phyloP scores from a whole-genome alignment of 1,140 invertebrate genomes.

The Leguminivora glycinivorella region DNA sequence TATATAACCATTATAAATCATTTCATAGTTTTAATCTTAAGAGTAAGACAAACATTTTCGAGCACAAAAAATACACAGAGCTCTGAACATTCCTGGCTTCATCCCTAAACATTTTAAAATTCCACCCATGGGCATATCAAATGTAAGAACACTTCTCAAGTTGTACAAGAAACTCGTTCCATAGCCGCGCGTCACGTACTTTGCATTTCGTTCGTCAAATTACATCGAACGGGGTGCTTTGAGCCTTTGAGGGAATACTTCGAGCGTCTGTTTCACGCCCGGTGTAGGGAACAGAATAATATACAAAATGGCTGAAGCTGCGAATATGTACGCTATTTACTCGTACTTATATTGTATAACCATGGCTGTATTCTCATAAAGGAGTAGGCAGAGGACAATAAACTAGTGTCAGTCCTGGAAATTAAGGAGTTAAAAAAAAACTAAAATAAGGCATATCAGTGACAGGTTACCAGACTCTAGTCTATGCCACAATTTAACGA shows the following conservation, averaged over 20 bases:
- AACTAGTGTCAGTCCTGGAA: too few relatives aligned
- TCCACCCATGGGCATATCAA: not conserved
- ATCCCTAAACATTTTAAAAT: not conserved
- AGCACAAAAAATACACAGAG: too few relatives aligned
- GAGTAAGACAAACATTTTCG: too few relatives aligned
- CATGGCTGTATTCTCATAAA: too few relatives aligned
- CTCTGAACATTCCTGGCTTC: too few relatives aligned
- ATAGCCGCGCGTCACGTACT: not conserved
- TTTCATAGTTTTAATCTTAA: too few relatives aligned
- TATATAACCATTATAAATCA: too few relatives aligned
- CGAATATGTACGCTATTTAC: not conserved
- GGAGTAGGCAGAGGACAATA: too few relatives aligned
- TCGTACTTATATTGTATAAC: not conserved
- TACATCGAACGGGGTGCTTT: not conserved
- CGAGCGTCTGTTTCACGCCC: slow-evolving; percentile 1
- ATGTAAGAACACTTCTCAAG: not conserved
- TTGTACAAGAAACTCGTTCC: not conserved
- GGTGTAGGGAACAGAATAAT: not conserved
- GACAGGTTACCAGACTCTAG: too few relatives aligned
- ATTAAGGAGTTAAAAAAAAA: too few relatives aligned
- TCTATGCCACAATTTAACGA: too few relatives aligned
- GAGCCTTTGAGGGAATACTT: not conserved
- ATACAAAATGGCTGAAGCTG: not conserved
- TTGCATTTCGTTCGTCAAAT: slow-evolving; percentile 9
- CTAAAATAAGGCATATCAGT: too few relatives aligned